Percentiles rank a stretch among this genome's conserved stretches.
These are phyloP conservation scores for Cerastis rubricosa DNA, from an alignment of 2,888 invertebrate genomes.

Conservation along the genomic window DNA sequence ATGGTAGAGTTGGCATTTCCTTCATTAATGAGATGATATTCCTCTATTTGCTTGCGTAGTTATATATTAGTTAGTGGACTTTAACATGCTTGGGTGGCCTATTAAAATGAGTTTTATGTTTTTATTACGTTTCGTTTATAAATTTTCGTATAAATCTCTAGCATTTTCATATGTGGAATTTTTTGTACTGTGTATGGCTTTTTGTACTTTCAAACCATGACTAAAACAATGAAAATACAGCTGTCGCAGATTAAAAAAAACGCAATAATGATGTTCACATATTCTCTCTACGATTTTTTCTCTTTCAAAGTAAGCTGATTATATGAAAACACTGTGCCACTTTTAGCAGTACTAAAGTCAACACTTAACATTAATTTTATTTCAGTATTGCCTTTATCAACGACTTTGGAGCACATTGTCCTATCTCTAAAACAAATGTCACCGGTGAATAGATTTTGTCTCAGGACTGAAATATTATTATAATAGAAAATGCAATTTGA, in stretches of 20 bases:
- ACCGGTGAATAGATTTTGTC: background rate
- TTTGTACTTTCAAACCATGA: background rate
- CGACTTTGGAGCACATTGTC: background rate
- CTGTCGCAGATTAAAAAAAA: background rate
- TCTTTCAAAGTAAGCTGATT: slow-evolving; percentile 12
- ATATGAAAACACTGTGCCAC: slow-evolving; percentile 7
- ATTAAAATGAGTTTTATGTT: slow-evolving; percentile 6
- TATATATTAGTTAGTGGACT: background rate
- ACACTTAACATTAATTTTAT: slow-evolving; percentile 18
- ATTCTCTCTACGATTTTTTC: background rate
- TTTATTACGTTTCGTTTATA: background rate
- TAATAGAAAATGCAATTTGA: slow-evolving; percentile 8
- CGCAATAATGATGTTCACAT: background rate
- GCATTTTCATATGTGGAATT: background rate
- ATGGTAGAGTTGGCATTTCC: background rate
- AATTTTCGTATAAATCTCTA: background rate
- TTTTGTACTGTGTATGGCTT: background rate
- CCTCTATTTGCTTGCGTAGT: too few relatives aligned
- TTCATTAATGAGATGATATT: background rate
- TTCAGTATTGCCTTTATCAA: background rate
- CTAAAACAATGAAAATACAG: background rate
- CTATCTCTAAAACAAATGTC: background rate
- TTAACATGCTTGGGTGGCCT: too few relatives aligned
- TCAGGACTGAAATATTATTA: background rate
- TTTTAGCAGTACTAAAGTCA: slow-evolving; percentile 1